These are phyloP conservation scores for Tenebrosternarchus preto DNA, from an alignment of 2,113 vertebrate genomes.

Conservation along the genomic window DNA sequence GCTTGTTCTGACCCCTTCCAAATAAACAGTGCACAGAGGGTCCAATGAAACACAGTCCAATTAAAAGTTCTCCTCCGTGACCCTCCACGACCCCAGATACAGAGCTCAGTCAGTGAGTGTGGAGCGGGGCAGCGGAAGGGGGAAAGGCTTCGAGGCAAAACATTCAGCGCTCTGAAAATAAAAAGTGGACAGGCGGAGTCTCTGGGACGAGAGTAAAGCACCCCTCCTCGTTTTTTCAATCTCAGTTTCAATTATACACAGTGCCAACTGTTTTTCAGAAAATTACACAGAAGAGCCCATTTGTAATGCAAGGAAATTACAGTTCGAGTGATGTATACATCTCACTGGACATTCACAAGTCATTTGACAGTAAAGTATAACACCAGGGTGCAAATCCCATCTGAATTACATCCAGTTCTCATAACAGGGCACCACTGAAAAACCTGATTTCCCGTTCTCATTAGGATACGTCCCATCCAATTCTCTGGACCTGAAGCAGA, in stretches of 20 bases:
- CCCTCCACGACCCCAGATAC: slow-evolving; percentile 21
- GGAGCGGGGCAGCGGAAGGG: not conserved
- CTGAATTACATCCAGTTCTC: not conserved
- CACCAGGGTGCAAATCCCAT: not conserved
- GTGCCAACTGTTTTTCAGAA: not conserved
- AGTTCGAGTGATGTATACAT: no score
- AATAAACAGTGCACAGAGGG: slow-evolving; percentile 42
- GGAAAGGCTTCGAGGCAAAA: not conserved
- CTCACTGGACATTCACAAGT: no score
- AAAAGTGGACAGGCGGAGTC: not conserved
- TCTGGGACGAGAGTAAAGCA: not conserved
- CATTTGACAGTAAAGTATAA: no score
- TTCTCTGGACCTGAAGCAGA: slow-evolving; percentile 12
- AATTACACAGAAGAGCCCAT: not conserved
- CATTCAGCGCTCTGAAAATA: slow-evolving; percentile 11
- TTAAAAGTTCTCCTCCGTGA: slow-evolving; percentile 31
- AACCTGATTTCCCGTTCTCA: not conserved
- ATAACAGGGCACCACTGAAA: not conserved
- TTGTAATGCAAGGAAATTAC: not conserved
- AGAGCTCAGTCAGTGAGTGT: not conserved
- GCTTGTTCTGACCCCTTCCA: slow-evolving; percentile 20
- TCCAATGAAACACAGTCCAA: slow-evolving; percentile 32
- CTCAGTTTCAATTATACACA: not conserved
- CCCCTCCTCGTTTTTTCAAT: not conserved
- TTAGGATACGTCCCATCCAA: not conserved